Base-by-base conservation (phyloP, 1,140 invertebrate species). In the Chrysoperla carnea region DNA sequence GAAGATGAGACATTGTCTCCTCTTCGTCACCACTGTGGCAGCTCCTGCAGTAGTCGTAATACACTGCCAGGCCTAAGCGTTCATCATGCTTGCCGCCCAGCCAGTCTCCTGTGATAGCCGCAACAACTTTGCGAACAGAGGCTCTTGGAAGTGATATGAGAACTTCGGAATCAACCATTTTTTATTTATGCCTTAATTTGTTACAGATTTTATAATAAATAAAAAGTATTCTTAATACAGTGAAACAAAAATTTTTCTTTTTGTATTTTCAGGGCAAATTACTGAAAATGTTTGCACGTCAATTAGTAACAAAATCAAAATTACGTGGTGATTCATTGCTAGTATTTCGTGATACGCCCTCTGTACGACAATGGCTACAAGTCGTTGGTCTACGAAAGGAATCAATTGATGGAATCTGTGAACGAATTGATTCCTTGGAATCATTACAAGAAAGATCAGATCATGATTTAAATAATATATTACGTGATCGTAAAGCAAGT, bases 221-320 rank as follows among this genome's bases (percentile, higher is more conserved):
- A 27, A 11, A 39, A 17, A 39, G 2, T 36, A 36, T 36, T 36
- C 4, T 36, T 36, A n/a, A 36, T 6, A 3, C 2, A 3, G 5
- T 23, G 17, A 23, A 3, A 23, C 2, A 23, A 41, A 28, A 4
- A 14, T 50, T 40, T 48, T 49, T 48, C 52, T 52, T 51, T 47
- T 71, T 74, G 44, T 3, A 23, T 23, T 23, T 23, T 23, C 66
- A 93, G 87, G 85, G 84, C 28, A 97, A 97, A 64, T 62, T 97
- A 42, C 83, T 96, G 45, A 90, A 91, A 61, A 70, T 93, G 50
- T 95, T 93, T 59, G 88, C 89, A 29, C 76, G 81, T 45, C 84
- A 94, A 69, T 67, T 95, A 50, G 74, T 91, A 41, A 84, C 79
- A 14, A 93, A 92, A 64, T 68, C 76, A 45, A 76, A 81, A 60